Evolutionary conservation across 2,888 invertebrate species (phyloP), one percentile per base, ranked within the genome.

Genomic region (Campoletis raptor): DNA sequence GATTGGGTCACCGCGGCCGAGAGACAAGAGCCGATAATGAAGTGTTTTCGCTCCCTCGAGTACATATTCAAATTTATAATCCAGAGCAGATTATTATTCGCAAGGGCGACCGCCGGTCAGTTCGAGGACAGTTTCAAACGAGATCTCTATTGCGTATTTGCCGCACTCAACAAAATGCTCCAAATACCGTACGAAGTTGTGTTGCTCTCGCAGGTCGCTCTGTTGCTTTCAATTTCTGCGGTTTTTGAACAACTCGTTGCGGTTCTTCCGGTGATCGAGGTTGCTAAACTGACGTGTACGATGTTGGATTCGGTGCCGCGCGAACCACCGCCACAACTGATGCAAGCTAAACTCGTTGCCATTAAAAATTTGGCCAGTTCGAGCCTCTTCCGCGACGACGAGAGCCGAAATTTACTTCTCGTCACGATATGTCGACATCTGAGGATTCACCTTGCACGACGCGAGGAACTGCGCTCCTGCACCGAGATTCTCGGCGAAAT

Each of bases 21-120:
- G 89, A 97, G 97, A 66, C 98, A 98, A 87, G 98, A 98, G 91
- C 97, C 98, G 0, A 98, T 98, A 85, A 97, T 98, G 93, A 98
- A 98, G 92, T 98, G 98, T 92, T 98, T 98, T 85, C 97, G 97
- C 81, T 98, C 98, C 0, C 95, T 99, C 67, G 98, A 98, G 92
- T 98, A 98, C 87, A 98, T 99, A 89, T 98, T 99, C 94, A 97
- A 98, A 88, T 96, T 99, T 90, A 97, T 99, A 2, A 98, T 99
- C 54, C 97, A 98, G 90, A 99, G 98, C 64, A 95, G 98, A 8
- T 94, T 97, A 57, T 93, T 98, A 57, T 98, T 98, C 95, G 96
- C 98, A 0, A 95, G 98, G 24, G 98, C 98, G 0, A 98, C 98
- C 0, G 98, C 97, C 10, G 98, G 98, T 0, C 97, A 98, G 94